These are phyloP conservation scores for Melinaea menophilus DNA, from an alignment of 2,888 invertebrate species.

Conservation along the genomic window DNA sequence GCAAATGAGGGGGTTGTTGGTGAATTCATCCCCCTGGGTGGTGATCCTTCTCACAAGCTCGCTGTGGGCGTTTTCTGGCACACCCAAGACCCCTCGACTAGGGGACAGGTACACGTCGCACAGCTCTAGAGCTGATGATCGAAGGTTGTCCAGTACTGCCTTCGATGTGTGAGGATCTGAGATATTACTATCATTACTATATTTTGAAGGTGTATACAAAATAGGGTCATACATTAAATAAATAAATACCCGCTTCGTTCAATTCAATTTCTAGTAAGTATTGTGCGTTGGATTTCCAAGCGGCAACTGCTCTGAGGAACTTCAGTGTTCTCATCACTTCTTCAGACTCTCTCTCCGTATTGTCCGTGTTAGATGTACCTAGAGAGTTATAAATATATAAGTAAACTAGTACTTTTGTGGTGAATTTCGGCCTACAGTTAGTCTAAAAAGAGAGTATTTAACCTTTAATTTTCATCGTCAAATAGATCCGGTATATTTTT, in stretches of 20 bases:
- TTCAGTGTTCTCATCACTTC: slow-evolving; percentile 65
- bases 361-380: slow-evolving; percentile 47
- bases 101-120: slow-evolving; percentile 66
- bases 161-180: slow-evolving; percentile 59
- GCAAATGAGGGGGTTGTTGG: slow-evolving; percentile 80
- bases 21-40: slow-evolving; percentile 66
- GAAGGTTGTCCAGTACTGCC: slow-evolving; percentile 62
- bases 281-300: slow-evolving; percentile 69
- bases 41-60: slow-evolving; percentile 68
- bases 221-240: background rate
- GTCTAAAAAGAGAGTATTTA: too few species aligned
- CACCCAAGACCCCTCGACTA: slow-evolving; percentile 52
- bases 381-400: background rate
- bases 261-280: slow-evolving; percentile 67
- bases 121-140: slow-evolving; percentile 64
- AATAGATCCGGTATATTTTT: too few species aligned
- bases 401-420: too few species aligned
- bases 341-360: slow-evolving; percentile 60
- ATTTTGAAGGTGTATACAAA: background rate
- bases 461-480: too few species aligned
- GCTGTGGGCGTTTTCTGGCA: slow-evolving; percentile 58
- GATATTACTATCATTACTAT: background rate
- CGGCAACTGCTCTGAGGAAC: slow-evolving; percentile 60
- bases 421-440: too few species aligned
- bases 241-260: slow-evolving; percentile 58